phyloP scores from a whole-genome alignment of 2,113 vertebrate species.

The Amphiprion percula region DNA sequence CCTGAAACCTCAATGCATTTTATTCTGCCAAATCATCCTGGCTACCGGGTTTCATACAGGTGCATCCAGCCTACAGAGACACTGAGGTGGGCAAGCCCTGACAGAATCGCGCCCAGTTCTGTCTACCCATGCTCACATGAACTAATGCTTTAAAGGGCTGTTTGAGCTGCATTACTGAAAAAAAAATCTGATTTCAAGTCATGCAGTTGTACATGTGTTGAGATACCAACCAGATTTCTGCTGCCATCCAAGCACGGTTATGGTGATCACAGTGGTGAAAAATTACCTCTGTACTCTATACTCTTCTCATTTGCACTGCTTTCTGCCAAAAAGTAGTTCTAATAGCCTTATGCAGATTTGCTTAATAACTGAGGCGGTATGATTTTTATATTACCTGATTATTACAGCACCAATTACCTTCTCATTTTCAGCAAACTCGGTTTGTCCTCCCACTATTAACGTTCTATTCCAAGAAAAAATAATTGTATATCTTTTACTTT shows the following conservation, averaged over 20 bases:
- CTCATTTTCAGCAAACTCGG: background rate
- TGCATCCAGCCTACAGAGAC: constrained; percentile 26
- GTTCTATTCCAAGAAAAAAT: background rate
- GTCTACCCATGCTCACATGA: constrained; percentile 5
- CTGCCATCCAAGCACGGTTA: background rate
- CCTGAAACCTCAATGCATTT: constrained; percentile 45
- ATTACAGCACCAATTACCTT: background rate
- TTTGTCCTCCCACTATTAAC: background rate
- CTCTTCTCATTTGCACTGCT: background rate
- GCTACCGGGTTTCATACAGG: constrained; percentile 42
- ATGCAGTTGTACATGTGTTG: background rate
- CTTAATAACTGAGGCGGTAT: background rate
- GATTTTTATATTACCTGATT: background rate
- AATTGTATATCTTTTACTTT: background rate
- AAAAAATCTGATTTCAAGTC: background rate
- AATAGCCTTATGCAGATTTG: background rate
- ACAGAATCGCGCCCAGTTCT: background rate
- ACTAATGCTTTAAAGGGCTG: background rate
- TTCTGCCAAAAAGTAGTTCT: background rate
- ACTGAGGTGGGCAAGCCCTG: constrained; percentile 16
- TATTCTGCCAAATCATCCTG: constrained; percentile 33
- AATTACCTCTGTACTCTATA: background rate
- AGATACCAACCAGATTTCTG: constrained; percentile 13
- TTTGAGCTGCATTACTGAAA: background rate
- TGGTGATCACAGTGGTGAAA: background rate